These are phyloP conservation scores for Tolmerus cingulatus DNA, from an alignment of 2,888 invertebrate genomes.

Conservation along the genomic window DNA sequence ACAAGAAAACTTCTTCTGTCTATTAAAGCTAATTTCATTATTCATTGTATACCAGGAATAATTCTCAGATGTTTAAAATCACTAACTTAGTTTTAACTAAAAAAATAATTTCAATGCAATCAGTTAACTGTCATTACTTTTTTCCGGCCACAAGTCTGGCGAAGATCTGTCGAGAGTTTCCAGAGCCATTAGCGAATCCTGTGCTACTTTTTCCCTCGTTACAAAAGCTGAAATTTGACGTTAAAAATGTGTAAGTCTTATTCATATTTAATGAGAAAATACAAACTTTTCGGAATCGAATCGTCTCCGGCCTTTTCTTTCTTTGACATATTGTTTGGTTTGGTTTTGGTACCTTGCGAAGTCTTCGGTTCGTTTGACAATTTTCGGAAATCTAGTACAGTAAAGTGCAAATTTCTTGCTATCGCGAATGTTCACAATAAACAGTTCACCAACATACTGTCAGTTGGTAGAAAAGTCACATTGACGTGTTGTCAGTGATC, in stretches of 20 bases:
- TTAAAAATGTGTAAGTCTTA: neutral
- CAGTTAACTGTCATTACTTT: constrained; percentile 70
- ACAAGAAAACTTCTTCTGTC: neutral
- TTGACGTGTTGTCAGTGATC: neutral
- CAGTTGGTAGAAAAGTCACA: neutral
- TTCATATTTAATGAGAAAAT: neutral
- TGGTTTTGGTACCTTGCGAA: neutral
- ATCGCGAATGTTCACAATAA: neutral
- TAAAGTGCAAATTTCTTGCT: neutral
- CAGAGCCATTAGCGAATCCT: constrained; percentile 82
- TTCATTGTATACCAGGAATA: neutral
- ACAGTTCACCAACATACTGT: neutral
- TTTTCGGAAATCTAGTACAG: neutral
- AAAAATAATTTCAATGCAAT: neutral
- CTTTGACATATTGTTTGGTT: constrained; percentile 22
- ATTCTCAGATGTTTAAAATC: neutral
- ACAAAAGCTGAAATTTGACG: constrained; percentile 25
- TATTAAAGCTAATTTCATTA: neutral
- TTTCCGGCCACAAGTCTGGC: constrained; percentile 96
- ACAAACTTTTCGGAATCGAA: constrained; percentile 1
- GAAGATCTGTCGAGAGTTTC: constrained; percentile 95
- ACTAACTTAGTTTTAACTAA: neutral
- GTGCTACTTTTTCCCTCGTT: constrained; percentile 56
- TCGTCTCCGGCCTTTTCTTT: neutral
- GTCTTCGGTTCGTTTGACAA: neutral